phyloP scores from a whole-genome alignment of 2,113 vertebrate genomes.

The Onychorhynchus coronatus region DNA sequence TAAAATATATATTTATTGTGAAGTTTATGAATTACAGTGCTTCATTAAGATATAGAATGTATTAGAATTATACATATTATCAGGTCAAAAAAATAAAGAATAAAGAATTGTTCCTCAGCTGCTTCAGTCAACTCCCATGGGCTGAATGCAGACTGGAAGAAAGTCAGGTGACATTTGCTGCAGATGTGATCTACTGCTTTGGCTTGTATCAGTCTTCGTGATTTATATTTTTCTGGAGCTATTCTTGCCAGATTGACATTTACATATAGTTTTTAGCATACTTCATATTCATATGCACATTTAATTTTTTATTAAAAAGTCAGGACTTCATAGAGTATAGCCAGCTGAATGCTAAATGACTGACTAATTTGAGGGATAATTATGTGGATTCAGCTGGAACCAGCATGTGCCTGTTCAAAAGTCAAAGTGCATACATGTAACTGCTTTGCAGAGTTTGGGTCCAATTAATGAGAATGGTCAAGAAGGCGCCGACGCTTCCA shows the following conservation, averaged over 20 bases:
- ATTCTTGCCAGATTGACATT: background rate
- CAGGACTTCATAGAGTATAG: background rate
- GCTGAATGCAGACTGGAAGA: background rate
- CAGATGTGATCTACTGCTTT: background rate
- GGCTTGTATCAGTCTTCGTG: background rate
- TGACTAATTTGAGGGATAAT: slow-evolving; percentile 1
- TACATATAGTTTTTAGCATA: background rate
- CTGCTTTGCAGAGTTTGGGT: background rate
- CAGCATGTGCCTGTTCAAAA: background rate
- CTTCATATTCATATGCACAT: background rate
- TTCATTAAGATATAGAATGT: background rate
- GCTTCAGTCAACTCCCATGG: background rate
- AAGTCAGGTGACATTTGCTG: background rate
- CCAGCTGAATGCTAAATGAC: slow-evolving; percentile 15
- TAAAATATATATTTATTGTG: background rate
- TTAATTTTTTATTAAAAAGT: slow-evolving; percentile 14
- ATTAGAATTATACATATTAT: background rate
- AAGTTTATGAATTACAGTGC: background rate
- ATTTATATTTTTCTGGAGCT: background rate
- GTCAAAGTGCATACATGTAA: background rate
- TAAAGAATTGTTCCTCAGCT: background rate
- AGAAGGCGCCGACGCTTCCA: background rate
- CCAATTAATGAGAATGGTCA: slow-evolving; percentile 39
- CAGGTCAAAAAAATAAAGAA: background rate
- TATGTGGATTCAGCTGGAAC: background rate